Base-by-base conservation (phyloP, 1,140 invertebrate genomes). In the Zophobas atratus region DNA sequence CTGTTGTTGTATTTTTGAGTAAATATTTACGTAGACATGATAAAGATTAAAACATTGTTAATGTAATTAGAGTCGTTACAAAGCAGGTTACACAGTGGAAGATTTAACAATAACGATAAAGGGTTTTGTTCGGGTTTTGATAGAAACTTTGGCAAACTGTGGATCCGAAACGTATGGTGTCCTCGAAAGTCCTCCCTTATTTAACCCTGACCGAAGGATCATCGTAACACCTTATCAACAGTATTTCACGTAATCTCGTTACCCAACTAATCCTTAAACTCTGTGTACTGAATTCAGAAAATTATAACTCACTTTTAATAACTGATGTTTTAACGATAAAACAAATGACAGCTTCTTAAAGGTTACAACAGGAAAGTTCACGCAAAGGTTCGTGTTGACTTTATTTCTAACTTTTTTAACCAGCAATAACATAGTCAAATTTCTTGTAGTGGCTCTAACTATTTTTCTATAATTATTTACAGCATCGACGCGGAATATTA, bases 401-500 rank as follows among this genome's bases (percentile, higher is more conserved):
- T 34, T 33, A 20, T 67, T 20, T 67, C 56, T 60, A 67, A 67
- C 60, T 39, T 39, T 39, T 67, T 39, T 67, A 67, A 67, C 43
- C 60, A 41, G 41, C 60, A 67, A 43, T 67, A 67, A 67, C 33
- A 36, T 67, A 67, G 60, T 67, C n/a, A 43, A 67, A 60, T 60
- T 60, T 60, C 56, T 67, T 41, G 33, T 67, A 67, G 60, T 67
- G 60, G 49, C 60, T 33, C 35, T 63, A 70, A 70, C 55, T 55
- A 34, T 76, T 67, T 67, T 67, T 67, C 60, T 67, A 67, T 67
- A 67, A 67, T 67, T 67, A 67, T 78, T 83, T 83, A 78, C 82
- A 83, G 82, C 82, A 79, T 33, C 79, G 60, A 5, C 79, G 78
- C 53, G 81, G 82, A 63, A 70, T 83, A 55, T 82, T 83, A 78